phyloP scores from a whole-genome alignment of 1,140 invertebrate species.

The Diprion similis region DNA sequence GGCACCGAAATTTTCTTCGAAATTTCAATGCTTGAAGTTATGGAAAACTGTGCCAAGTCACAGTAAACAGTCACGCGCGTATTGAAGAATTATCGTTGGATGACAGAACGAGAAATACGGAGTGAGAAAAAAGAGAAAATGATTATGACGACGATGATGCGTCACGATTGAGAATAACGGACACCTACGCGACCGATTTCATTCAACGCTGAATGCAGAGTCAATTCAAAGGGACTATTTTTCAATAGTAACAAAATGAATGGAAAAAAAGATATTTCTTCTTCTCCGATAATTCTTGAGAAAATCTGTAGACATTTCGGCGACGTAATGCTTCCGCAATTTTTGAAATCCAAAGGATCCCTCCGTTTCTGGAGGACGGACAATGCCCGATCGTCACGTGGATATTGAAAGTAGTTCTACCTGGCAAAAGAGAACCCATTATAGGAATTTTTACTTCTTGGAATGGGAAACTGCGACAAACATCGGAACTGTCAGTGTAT shows the following conservation, averaged over 20 bases:
- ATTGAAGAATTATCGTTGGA: neutral
- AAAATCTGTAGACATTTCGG: constrained; percentile 10
- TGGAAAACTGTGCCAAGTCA: neutral
- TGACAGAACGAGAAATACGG: neutral
- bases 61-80: neutral
- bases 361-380: constrained; percentile 22
- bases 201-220: neutral
- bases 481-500: too few relatives aligned
- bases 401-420: constrained; percentile 50
- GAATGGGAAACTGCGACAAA: constrained; percentile 29
- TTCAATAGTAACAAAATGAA: neutral
- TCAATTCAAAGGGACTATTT: neutral
- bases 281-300: too few relatives aligned
- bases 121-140: too few relatives aligned
- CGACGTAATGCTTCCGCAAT: constrained; percentile 46
- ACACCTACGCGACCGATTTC: too few relatives aligned
- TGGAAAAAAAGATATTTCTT: neutral
- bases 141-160: too few relatives aligned
- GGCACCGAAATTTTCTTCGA: too few relatives aligned
- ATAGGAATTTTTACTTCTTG: constrained; percentile 38
- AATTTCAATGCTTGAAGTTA: too few relatives aligned
- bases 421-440: constrained; percentile 40
- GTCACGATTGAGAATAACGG: too few relatives aligned
- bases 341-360: constrained; percentile 31
- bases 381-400: constrained; percentile 48